These are phyloP conservation scores for Origma solitaria DNA, from an alignment of 2,113 vertebrate species.

Conservation along the genomic window DNA sequence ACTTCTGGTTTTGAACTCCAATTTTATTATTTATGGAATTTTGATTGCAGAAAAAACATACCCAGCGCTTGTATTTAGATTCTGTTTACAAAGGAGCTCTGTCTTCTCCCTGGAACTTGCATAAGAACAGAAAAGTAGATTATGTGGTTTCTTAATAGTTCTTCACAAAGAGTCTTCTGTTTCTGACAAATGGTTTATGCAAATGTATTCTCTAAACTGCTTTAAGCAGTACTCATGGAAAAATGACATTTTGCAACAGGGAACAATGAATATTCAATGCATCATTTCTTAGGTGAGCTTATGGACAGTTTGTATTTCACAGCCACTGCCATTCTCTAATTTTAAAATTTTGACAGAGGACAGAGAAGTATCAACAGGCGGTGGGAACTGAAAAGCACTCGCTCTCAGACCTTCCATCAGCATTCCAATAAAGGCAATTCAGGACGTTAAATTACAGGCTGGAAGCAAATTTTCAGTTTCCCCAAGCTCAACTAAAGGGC, in stretches of 20 bases:
- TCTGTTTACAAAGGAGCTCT: constrained; percentile 59
- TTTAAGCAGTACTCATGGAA: constrained; percentile 19
- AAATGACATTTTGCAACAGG: constrained; percentile 35
- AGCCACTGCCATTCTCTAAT: neutral
- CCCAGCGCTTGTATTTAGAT: constrained; percentile 27
- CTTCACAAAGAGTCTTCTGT: constrained; percentile 61
- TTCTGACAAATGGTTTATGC: constrained; percentile 68
- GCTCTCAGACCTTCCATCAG: neutral
- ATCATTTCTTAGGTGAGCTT: constrained; percentile 36
- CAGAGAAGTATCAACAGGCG: neutral
- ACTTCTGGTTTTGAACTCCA: constrained; percentile 44
- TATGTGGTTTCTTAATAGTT: constrained; percentile 52
- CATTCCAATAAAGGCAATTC: neutral
- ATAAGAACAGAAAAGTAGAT: constrained; percentile 61
- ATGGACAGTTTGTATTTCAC: neutral
- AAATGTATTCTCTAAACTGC: constrained; percentile 48
- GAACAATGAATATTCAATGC: constrained; percentile 52
- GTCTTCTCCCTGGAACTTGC: constrained; percentile 44
- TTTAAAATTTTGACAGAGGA: constrained; percentile 1
- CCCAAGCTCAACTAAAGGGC: neutral
- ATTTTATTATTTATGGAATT: constrained; percentile 59
- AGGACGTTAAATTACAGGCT: constrained; percentile 11
- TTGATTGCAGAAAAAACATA: constrained; percentile 57
- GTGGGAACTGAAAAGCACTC: neutral
- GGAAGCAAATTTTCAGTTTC: neutral